Evolutionary conservation across 1,140 invertebrate species (phyloP).

Genomic region (Subanguina moxae): DNA sequence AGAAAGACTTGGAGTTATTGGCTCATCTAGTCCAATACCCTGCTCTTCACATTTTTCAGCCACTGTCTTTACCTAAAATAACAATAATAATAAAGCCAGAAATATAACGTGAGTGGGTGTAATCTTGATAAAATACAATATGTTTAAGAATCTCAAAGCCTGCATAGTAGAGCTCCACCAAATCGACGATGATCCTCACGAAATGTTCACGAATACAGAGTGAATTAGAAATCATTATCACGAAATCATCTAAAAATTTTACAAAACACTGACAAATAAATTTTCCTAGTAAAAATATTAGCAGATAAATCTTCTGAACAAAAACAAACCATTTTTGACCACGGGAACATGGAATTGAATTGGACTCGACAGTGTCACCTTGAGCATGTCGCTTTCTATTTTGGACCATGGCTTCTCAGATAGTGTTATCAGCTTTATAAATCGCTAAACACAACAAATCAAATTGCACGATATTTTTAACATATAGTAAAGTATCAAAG

Average conservation of each 20-base stretch:
- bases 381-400: neutral
- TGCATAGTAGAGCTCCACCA: constrained; percentile 19
- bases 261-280: too few relatives aligned
- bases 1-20: neutral
- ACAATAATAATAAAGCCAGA: too few relatives aligned
- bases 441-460: neutral
- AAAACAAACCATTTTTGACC: neutral
- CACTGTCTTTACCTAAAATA: constrained; percentile 14
- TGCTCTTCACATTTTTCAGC: constrained; percentile 13
- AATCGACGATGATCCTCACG: constrained; percentile 16
- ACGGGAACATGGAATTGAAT: neutral
- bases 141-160: constrained; percentile 14
- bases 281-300: too few relatives aligned
- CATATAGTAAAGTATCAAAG: neutral
- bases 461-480: neutral
- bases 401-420: neutral
- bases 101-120: too few relatives aligned
- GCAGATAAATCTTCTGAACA: neutral
- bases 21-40: neutral
- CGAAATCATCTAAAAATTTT: too few relatives aligned
- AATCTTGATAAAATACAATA: constrained; percentile 12
- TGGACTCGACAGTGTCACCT: neutral
- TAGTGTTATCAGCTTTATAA: neutral
- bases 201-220: neutral
- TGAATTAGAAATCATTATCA: too few relatives aligned